Base-by-base conservation (phyloP, 2,888 invertebrate species). In the Drosophila antonietae region DNA sequence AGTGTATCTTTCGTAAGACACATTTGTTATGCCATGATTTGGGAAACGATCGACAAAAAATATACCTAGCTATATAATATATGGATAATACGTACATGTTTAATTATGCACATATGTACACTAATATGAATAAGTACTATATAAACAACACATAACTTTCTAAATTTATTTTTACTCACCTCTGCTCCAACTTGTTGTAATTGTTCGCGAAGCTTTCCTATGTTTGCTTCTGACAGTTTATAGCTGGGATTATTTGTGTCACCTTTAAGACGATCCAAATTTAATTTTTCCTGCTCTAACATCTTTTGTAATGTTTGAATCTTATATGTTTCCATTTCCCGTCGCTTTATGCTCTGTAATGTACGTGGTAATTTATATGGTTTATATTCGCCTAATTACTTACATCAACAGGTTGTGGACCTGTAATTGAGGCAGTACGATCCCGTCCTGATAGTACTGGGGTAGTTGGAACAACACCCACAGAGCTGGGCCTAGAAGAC, bases 341-440 rank as follows among this genome's bases (percentile, higher is more conserved):
- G 94, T 88, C 96, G 96, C 91, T 97, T 97, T 90, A 97, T 97
- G 83, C 96, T 95, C 98, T 98, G 41, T 1, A 68, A 70, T 52
- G 9, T 31, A 37, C 12, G 44, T 5, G 9, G 2, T 0, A 20
- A 31, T 28, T 47, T 15, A 23, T 20, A 12, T 15, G 1, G 3
- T 35, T 44, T 9, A 33, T 31, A 49, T 5, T 28, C 3, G 8
- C 8, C 2, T 2, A 43, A 3, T 31, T 46, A 61, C 83, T 74
- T 93, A 98, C 98, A 93, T 97, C 97, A 79, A 97, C 98, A 49
- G 97, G 97, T 83, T 96, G 95, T 0, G 97, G 97, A 52, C 96
- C 96, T 23, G 97, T 97, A 90, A 97, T 97, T 12, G 92, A 92
- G 20, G 92, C 91, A 12, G 92, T 92, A 58, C 96, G 95, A 83